Conservation (phyloP, 2,113 vertebrate genomes). For the Sigmodon hispidus region DNA sequence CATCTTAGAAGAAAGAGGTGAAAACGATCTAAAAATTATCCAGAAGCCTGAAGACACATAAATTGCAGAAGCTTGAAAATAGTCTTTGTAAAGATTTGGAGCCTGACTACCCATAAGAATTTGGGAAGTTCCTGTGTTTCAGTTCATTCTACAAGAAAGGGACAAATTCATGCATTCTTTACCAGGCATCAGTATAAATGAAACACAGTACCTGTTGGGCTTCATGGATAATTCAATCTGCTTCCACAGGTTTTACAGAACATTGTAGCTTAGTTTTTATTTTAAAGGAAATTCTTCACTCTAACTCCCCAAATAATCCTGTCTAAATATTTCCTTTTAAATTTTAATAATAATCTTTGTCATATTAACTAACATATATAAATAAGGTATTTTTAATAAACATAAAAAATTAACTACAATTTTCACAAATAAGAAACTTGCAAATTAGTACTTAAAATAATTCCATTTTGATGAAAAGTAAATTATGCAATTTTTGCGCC, state of each 20-base stretch:
- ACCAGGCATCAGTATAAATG: neutral
- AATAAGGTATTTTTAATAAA: neutral
- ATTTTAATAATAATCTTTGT: neutral
- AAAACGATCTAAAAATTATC: neutral
- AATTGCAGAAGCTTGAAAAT: neutral
- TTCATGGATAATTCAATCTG: neutral
- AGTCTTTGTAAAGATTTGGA: neutral
- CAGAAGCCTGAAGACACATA: neutral
- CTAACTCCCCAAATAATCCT: neutral
- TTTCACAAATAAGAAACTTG: neutral
- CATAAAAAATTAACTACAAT: neutral
- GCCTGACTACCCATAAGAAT: neutral
- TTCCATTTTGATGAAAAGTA: neutral
- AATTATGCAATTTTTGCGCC: neutral
- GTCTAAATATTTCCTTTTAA: neutral
- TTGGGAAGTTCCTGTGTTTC: neutral
- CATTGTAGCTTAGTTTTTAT: neutral
- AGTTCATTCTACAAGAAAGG: neutral
- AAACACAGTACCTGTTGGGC: neutral
- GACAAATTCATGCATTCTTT: neutral
- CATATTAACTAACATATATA: neutral
- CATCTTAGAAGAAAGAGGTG: neutral
- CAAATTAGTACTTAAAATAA: slow-evolving; percentile 17
- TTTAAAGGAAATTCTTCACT: neutral
- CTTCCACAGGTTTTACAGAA: neutral